Evolutionary conservation across 1,140 invertebrate genomes (phyloP).

Genomic region (Brachionus plicatilis): DNA sequence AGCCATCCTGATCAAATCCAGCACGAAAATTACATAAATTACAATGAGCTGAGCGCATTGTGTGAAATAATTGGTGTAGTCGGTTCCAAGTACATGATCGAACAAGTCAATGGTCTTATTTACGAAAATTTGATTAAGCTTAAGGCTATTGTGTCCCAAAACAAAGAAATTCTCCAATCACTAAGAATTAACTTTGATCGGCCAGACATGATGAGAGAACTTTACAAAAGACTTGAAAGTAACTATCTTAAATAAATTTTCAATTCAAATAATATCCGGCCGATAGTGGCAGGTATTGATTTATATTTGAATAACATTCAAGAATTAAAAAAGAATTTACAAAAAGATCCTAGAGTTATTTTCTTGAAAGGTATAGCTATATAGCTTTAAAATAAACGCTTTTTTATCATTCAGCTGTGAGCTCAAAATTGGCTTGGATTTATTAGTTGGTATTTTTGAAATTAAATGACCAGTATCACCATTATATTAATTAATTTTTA

Average conservation of each 20-base stretch:
- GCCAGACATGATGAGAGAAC: constrained; percentile 94
- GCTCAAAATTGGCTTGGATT: constrained; percentile 27
- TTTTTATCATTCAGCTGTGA: neutral
- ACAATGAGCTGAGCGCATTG: constrained; percentile 7
- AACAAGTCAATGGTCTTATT: constrained; percentile 29
- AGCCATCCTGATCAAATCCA: neutral
- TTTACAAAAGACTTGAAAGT: constrained; percentile 75
- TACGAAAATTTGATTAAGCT: constrained; percentile 38
- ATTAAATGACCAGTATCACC: too few relatives aligned
- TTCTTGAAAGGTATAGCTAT: neutral
- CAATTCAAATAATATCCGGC: neutral
- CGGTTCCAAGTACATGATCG: constrained; percentile 30
- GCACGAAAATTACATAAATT: constrained; percentile 34
- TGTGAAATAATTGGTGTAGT: constrained; percentile 35
- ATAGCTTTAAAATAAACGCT: constrained; percentile 59
- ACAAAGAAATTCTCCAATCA: constrained; percentile 38
- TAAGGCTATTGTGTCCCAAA: constrained; percentile 27
- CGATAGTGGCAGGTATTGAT: constrained; percentile 38
- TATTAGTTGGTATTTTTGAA: constrained; percentile 27
- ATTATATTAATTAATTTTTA: too few relatives aligned
- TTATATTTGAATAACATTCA: constrained; percentile 11
- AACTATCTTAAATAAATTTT: constrained; percentile 45
- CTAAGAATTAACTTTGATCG: constrained; percentile 89
- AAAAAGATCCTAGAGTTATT: neutral
- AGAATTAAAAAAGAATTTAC: neutral